Evolutionary conservation across 2,888 invertebrate species (phyloP).

Genomic region (Erebia ligea): DNA sequence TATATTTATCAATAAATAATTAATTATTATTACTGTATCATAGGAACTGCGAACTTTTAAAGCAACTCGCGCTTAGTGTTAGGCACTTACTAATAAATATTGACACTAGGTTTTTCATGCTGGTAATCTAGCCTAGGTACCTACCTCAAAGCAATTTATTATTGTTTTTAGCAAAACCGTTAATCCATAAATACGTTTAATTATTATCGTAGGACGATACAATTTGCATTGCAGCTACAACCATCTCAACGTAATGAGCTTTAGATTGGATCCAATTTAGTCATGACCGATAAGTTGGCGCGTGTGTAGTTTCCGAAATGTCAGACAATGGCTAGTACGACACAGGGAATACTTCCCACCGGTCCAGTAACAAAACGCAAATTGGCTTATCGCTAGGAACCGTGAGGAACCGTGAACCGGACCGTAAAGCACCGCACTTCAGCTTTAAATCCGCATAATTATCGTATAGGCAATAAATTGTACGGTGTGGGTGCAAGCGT

Average conservation of each 20-base stretch:
- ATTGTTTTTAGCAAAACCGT: too few relatives aligned
- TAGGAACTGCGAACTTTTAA: too few relatives aligned
- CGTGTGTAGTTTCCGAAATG: not conserved
- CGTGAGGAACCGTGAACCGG: constrained; percentile 69
- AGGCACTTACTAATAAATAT: too few relatives aligned
- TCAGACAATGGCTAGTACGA: constrained; percentile 40
- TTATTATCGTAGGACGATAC: too few relatives aligned
- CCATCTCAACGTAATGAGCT: not conserved
- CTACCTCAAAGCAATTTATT: too few relatives aligned
- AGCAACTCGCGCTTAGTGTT: too few relatives aligned
- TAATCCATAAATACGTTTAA: too few relatives aligned
- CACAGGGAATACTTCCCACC: constrained; percentile 55
- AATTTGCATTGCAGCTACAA: not conserved
- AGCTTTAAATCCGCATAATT: constrained; percentile 77
- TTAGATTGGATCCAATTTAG: not conserved
- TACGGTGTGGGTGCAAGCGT: constrained; percentile 56
- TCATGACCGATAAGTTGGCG: not conserved
- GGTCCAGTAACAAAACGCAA: constrained; percentile 60
- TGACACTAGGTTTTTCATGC: too few relatives aligned
- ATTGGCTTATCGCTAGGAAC: constrained; percentile 57
- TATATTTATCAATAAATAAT: too few relatives aligned
- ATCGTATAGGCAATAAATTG: constrained; percentile 76
- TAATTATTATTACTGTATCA: too few relatives aligned
- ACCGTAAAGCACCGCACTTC: constrained; percentile 69
- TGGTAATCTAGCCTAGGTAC: too few relatives aligned